Evolutionary conservation across 2,113 vertebrate species (phyloP), one percentile per base, ranked within the genome.

Genomic region (Albula goreensis): DNA sequence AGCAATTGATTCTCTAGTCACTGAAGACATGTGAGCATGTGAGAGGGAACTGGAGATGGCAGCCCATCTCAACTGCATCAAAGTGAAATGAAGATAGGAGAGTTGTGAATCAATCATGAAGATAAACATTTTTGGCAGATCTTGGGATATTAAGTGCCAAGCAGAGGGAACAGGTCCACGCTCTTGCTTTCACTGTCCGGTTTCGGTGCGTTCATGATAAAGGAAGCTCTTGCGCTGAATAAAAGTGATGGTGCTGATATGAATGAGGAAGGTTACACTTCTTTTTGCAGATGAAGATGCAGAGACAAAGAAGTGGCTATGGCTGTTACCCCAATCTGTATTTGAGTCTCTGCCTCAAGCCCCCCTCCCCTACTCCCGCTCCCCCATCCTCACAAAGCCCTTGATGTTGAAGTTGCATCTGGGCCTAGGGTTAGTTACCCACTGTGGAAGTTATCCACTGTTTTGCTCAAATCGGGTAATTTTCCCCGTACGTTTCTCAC

Each of bases 391-490:
- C 5, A 12, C n/a, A 8, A 25, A 48, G 15, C 48, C 77, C 56
- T 41, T 49, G n/a, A 80, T 57, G 56, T 66, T 89, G 89, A 89
- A 51, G 89, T 13, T 85, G 56, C 52, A 48, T 60, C 52, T 50
- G 15, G 51, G 31, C 80, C 31, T 19, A 52, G 49, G 53, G 22
- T 74, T 2, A 1, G 52, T 17, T 41, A 41, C 31, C 31, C 31
- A 41, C 31, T 41, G 31, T 91, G 93, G 92, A 91, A 90, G 92
- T 86, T 90, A 87, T 91, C 90, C 91, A 90, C 90, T 92, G 92
- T 80, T 88, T 86, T 88, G 89, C 92, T 92, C 89, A 94, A 92
- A 94, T 93, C 94, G 91, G 91, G 89, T 91, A 89, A 89, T 94
- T 94, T 91, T 92, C 89, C 89, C 91, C 83, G 83, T 90, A 84